Conservation (phyloP, 30 jellyfish, hydroid and myxozoan genomes). For the Turritopsis dohrnii region DNA sequence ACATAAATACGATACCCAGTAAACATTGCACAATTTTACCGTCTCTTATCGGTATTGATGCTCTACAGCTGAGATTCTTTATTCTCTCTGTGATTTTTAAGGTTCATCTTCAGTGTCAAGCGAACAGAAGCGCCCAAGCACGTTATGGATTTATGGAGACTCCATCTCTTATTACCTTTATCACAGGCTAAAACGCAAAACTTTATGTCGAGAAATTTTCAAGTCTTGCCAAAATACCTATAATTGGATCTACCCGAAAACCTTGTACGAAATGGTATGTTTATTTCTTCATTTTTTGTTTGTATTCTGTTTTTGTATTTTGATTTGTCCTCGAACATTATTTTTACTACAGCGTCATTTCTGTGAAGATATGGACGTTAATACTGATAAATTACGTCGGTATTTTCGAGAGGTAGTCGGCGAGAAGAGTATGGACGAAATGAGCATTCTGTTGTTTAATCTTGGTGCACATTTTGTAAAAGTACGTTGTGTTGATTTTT, state of each 20-base stretch:
- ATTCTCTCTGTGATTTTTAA: not conserved
- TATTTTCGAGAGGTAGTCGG: conserved; percentile 46
- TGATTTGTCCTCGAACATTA: not conserved
- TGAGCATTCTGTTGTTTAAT: conserved; percentile 70
- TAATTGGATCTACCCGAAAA: conserved; percentile 95
- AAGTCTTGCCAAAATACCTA: conserved; percentile 71
- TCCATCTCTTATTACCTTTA: conserved; percentile 85
- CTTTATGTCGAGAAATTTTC: conserved; percentile 63
- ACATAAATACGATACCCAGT: conserved; percentile 6
- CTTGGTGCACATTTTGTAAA: conserved; percentile 96
- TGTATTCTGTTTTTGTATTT: no score
- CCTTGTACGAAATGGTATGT: conserved; percentile 79
- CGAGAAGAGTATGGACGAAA: conserved; percentile 54
- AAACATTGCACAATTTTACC: not conserved
- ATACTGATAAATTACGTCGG: conserved; percentile 41
- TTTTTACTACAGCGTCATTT: conserved; percentile 63
- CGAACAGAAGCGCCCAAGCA: conserved; percentile 7
- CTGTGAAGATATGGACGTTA: conserved; percentile 77
- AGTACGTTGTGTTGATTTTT: conserved; percentile 35
- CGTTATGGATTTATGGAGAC: conserved; percentile 94
- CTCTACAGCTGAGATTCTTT: not conserved
- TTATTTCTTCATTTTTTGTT: not conserved
- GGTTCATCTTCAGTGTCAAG: not conserved
- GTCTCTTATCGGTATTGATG: no score
- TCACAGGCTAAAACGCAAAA: conserved; percentile 42